phyloP scores from a whole-genome alignment of 2,113 vertebrate species.

The Macquaria ambigua region DNA sequence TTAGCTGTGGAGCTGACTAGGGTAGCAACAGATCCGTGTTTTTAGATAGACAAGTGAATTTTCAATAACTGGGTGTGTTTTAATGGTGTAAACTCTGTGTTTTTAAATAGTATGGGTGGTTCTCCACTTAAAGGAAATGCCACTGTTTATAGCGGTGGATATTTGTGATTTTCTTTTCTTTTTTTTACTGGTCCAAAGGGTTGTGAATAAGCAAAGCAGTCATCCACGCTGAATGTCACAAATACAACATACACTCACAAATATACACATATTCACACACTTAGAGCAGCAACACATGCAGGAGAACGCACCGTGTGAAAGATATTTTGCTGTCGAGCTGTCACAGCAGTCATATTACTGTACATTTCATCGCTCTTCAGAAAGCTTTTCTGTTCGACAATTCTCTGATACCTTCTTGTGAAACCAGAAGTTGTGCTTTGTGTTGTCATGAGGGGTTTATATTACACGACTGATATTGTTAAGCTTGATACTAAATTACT shows the following conservation, averaged over 20 bases:
- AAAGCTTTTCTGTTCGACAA: slow-evolving; percentile 25
- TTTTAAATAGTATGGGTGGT: slow-evolving; percentile 53
- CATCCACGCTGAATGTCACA: slow-evolving; percentile 69
- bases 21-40: slow-evolving; percentile 78
- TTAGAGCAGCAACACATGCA: background rate
- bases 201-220: slow-evolving; percentile 45
- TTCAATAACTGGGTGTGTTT: slow-evolving; percentile 70
- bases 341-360: slow-evolving; percentile 30
- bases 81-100: slow-evolving; percentile 63
- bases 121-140: slow-evolving; percentile 54
- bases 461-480: slow-evolving; percentile 33
- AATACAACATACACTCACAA: slow-evolving; percentile 13
- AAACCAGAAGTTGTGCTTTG: slow-evolving; percentile 11
- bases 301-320: background rate
- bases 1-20: slow-evolving; percentile 77
- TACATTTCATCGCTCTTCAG: slow-evolving; percentile 31
- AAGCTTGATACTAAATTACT: slow-evolving; percentile 2
- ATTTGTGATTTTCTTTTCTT: slow-evolving; percentile 8
- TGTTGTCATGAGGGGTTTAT: slow-evolving; percentile 18
- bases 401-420: slow-evolving; percentile 28
- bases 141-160: slow-evolving; percentile 50
- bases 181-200: slow-evolving; percentile 38
- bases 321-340: background rate
- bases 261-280: background rate
- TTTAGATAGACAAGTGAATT: slow-evolving; percentile 73